A percentile compares a stretch with the other conserved stretches of the same genome.
These are phyloP conservation scores for Emydocephalus ijimae DNA, from an alignment of 2,113 vertebrate genomes.

Conservation along the genomic window DNA sequence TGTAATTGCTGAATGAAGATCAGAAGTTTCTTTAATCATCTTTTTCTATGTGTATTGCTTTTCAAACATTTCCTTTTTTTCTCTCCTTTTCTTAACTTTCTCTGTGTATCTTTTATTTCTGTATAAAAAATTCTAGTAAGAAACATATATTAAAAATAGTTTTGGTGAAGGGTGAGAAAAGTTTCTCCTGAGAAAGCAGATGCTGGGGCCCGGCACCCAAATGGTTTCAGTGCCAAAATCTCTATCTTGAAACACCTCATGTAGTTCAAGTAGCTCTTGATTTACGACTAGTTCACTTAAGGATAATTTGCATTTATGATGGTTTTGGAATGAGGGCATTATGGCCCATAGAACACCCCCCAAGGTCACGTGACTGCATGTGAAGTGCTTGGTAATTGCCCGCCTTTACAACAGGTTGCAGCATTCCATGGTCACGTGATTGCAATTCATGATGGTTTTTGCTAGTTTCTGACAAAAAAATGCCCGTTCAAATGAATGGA, in stretches of 20 bases:
- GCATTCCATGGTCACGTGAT: not conserved
- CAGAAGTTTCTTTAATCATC: not conserved
- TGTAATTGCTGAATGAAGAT: not conserved
- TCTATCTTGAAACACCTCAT: not conserved
- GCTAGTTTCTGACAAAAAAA: not conserved
- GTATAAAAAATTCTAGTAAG: not conserved
- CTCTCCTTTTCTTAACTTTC: not conserved
- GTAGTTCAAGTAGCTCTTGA: not conserved
- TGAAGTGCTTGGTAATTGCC: too few relatives aligned
- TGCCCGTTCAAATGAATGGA: not conserved
- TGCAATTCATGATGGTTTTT: not conserved
- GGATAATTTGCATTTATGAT: not conserved
- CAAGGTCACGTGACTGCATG: not conserved
- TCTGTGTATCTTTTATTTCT: not conserved
- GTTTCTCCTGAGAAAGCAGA: not conserved
- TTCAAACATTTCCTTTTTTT: not conserved
- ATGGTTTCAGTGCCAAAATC: not conserved
- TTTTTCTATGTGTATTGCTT: not conserved
- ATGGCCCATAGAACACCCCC: not conserved
- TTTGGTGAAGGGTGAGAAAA: constrained; percentile 28
- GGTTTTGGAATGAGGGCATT: not conserved
- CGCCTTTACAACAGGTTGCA: too few relatives aligned
- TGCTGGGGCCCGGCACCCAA: not conserved
- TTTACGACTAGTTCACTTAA: not conserved
- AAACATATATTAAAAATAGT: not conserved